These are phyloP conservation scores for Lampropteryx suffumata DNA, from an alignment of 2,888 invertebrate genomes.

Conservation along the genomic window DNA sequence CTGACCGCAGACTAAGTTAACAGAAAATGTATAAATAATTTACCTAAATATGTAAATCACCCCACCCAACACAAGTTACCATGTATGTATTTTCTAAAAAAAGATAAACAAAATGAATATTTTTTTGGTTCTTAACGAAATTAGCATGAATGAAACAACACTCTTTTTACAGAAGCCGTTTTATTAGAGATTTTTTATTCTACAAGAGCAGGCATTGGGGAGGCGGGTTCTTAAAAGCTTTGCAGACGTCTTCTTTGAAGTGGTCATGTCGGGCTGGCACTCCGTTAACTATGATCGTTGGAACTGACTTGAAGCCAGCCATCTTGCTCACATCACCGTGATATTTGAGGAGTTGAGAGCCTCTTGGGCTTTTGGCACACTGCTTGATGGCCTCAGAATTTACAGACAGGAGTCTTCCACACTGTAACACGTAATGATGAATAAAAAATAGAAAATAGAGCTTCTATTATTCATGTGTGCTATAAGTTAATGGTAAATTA, in stretches of 20 bases:
- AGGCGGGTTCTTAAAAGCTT: constrained; percentile 1
- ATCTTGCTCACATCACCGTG: constrained; percentile 12
- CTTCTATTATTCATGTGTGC: too few species aligned
- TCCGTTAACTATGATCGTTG: constrained; percentile 13
- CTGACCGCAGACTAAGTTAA: too few species aligned
- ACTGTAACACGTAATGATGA: neutral
- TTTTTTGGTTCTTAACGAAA: too few species aligned
- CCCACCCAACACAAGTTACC: too few species aligned
- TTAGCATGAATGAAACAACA: neutral
- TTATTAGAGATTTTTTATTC: neutral
- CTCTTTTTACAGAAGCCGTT: neutral
- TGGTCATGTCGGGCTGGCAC: neutral
- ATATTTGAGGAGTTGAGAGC: constrained; percentile 11
- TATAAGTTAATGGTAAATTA: too few species aligned
- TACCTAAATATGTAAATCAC: too few species aligned
- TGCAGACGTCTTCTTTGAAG: constrained; percentile 13
- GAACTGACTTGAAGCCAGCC: constrained; percentile 1
- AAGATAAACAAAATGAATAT: too few species aligned
- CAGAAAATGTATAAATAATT: too few species aligned
- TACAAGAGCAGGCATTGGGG: neutral
- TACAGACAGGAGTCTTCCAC: constrained; percentile 1
- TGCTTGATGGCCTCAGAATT: constrained; percentile 11
- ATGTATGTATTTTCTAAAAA: too few species aligned
- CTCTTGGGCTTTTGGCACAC: constrained; percentile 48
- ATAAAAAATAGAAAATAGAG: too few species aligned